Evolutionary conservation across 1,140 invertebrate species (phyloP), one percentile per base, ranked within the genome.

Genomic region (Drosophila punjabiensis): DNA sequence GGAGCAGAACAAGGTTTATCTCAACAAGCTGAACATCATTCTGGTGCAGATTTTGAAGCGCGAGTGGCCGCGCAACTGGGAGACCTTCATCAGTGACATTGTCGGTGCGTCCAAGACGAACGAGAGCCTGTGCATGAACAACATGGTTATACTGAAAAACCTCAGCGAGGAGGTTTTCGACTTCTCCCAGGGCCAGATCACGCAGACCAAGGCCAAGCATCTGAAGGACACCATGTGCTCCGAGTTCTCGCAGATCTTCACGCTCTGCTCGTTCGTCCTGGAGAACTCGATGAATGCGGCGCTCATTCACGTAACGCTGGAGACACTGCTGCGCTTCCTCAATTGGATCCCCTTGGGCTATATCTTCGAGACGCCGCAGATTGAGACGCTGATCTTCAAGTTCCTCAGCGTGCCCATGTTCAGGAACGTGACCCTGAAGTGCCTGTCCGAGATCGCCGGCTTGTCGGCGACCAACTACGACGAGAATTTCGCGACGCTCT

Each of bases 1-100:
- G 94, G 98, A 99, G 92, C 95, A 95, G 84, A 98, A 99, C 93
- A 99, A 98, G 94, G 97, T 99, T 45, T 99, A 99, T 94, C 94
- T 99, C 37, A 99, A 99, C 93, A 99, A 99, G 94, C 94, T 99
- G 32, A 99, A 99, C 93, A 98, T 99, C 96, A 99, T 99, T 92
- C 95, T 99, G 83, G 99, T 99, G 63, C 94, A 99, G 96, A 99
- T 99, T 76, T 95, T 99, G 77, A 99, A 99, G 94, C 95, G 99
- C 89, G 99, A 99, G 94, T 99, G 99, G 99, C 99, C 99, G 52
- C 98, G 99, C 92, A 99, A 99, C 93, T 99, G 99, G 99, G 98
- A 99, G 91, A 97, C 98, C 7, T 99, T 99, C 93, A 99, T 99
- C 76, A 96, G 97, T 90, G 99, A 99, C 92, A 99, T 99, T 94